Conservation (phyloP, 2,797 vertebrate species). For the Gadopsis bispinosus region DNA sequence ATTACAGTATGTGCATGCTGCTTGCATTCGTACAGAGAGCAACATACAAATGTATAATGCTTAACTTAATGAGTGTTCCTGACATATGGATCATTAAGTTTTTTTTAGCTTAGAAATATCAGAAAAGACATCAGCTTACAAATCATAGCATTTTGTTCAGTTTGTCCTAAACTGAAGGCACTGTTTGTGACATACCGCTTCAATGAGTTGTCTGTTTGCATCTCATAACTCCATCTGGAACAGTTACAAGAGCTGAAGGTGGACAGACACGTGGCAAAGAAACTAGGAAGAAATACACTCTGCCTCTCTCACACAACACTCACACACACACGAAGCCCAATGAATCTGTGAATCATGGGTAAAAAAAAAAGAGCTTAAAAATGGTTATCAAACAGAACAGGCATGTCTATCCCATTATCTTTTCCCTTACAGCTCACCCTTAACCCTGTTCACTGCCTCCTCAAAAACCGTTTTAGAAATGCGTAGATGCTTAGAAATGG, state of each 20-base stretch:
- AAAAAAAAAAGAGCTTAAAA: slow-evolving; percentile 43
- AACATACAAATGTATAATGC: not conserved
- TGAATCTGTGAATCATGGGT: slow-evolving; percentile 50
- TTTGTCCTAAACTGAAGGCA: not conserved
- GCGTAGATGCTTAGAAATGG: slow-evolving; percentile 52
- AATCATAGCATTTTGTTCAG: not conserved
- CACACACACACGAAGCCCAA: slow-evolving; percentile 28
- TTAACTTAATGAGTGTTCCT: not conserved
- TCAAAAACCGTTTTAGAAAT: slow-evolving; percentile 72
- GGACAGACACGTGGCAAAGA: slow-evolving; percentile 14
- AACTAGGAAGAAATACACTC: slow-evolving; percentile 3
- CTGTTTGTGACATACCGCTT: slow-evolving; percentile 1
- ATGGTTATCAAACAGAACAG: slow-evolving; percentile 62
- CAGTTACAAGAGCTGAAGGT: slow-evolving; percentile 13
- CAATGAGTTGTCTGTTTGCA: not conserved
- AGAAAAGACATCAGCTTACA: not conserved
- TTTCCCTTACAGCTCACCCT: slow-evolving; percentile 71
- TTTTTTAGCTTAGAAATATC: not conserved
- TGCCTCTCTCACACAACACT: not conserved
- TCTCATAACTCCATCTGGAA: slow-evolving; percentile 19
- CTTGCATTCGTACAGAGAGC: not conserved
- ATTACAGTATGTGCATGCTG: not conserved
- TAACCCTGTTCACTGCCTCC: slow-evolving; percentile 68
- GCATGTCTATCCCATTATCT: slow-evolving; percentile 72
- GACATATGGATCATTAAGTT: not conserved